A percentile compares a stretch with the other conserved stretches of the same genome.
These are phyloP conservation scores for Blastomussa wellsi DNA, from an alignment of 92 coral and sea anemone genomes.

Conservation along the genomic window DNA sequence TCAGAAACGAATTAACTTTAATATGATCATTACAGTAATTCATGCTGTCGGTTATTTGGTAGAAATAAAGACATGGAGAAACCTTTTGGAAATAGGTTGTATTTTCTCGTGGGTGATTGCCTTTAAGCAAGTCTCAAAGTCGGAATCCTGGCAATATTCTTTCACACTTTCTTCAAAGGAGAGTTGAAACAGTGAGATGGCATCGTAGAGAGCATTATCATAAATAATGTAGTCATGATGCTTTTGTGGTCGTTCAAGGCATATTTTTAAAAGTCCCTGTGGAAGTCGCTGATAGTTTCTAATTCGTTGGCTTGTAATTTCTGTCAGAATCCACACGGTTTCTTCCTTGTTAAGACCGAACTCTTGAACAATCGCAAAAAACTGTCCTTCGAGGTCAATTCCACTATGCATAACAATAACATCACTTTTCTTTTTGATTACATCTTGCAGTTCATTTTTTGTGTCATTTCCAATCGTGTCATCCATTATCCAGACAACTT, in stretches of 20 bases:
- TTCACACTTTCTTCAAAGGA: constrained; percentile 15
- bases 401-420: constrained; percentile 41
- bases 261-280: constrained; percentile 47
- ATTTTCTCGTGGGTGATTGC: not conserved
- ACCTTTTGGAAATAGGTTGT: constrained; percentile 14
- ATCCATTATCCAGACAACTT: constrained; percentile 27
- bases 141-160: not conserved
- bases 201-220: constrained; percentile 1
- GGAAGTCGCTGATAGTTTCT: constrained; percentile 25
- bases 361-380: constrained; percentile 7
- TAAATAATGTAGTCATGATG: constrained; percentile 2
- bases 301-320: not conserved
- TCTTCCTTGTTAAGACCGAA: not conserved
- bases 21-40: no score
- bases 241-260: not conserved
- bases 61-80: not conserved
- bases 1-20: no score
- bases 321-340: constrained; percentile 48
- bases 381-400: not conserved
- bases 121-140: not conserved
- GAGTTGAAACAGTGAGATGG: constrained; percentile 1
- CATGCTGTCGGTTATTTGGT: not conserved
- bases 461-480: constrained; percentile 7
- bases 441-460: not conserved
- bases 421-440: constrained; percentile 11